These are phyloP conservation scores for Halcyon leucocephala DNA, from an alignment of 2,797 vertebrate species.

Conservation along the genomic window DNA sequence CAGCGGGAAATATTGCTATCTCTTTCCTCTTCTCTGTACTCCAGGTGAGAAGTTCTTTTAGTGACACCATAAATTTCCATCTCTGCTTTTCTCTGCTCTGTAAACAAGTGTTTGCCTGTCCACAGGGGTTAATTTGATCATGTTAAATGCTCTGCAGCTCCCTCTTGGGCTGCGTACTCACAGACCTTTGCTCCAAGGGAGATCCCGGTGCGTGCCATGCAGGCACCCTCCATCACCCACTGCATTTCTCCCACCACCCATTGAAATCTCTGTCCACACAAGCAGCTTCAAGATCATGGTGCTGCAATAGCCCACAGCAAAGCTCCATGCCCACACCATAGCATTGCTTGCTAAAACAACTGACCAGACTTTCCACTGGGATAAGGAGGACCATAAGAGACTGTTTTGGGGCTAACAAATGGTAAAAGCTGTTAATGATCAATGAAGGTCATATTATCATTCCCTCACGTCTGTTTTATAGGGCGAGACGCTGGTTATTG, in stretches of 20 bases:
- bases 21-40: conserved; percentile 74
- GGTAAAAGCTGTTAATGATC: neutral
- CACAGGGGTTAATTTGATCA: conserved; percentile 64
- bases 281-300: neutral
- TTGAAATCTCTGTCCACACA: neutral
- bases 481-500: neutral
- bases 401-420: accelerated
- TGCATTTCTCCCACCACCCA: neutral
- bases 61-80: conserved; percentile 79
- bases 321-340: neutral
- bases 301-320: neutral
- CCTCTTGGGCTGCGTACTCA: neutral
- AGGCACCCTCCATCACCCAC: neutral
- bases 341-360: neutral
- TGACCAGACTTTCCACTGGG: neutral
- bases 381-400: neutral
- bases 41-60: conserved; percentile 74
- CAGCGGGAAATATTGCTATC: conserved; percentile 74
- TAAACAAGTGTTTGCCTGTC: conserved; percentile 70
- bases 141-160: conserved; percentile 11
- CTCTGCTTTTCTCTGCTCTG: conserved; percentile 48
- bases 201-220: accelerated
- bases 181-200: neutral
- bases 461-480: conserved; percentile 2
- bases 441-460: neutral